Conservation (phyloP, 2,113 vertebrate genomes). For the Apteryx mantelli region DNA sequence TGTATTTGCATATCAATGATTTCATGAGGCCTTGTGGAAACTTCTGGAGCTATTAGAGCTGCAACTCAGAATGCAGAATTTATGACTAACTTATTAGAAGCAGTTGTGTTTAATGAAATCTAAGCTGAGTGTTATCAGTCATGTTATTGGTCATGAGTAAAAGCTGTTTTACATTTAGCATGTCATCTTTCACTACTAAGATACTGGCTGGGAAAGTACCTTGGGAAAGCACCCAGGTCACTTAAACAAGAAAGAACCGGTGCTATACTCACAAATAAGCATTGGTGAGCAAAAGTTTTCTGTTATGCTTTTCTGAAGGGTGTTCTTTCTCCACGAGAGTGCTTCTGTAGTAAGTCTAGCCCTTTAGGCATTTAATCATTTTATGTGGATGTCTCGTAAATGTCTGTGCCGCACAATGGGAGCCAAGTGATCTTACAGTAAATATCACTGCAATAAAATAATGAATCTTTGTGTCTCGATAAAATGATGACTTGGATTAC, state of each 20-base stretch:
- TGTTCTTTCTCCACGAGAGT: background rate
- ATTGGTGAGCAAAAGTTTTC: background rate
- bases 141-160: background rate
- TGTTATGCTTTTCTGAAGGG: background rate
- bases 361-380: constrained; percentile 42
- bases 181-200: background rate
- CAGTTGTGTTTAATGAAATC: background rate
- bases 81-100: background rate
- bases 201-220: background rate
- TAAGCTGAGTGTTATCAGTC: background rate
- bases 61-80: background rate
- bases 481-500: constrained; percentile 17
- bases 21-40: background rate
- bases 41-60: background rate
- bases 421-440: constrained; percentile 26
- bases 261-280: background rate
- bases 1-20: background rate
- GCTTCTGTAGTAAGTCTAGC: constrained; percentile 9
- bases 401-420: constrained; percentile 1
- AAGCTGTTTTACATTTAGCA: background rate
- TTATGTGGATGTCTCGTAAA: background rate
- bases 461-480: constrained; percentile 47
- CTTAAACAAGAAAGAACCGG: background rate
- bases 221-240: background rate
- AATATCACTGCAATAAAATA: constrained; percentile 48